These are phyloP conservation scores for Amblyraja radiata DNA, from an alignment of 2,797 vertebrate species.

Conservation along the genomic window DNA sequence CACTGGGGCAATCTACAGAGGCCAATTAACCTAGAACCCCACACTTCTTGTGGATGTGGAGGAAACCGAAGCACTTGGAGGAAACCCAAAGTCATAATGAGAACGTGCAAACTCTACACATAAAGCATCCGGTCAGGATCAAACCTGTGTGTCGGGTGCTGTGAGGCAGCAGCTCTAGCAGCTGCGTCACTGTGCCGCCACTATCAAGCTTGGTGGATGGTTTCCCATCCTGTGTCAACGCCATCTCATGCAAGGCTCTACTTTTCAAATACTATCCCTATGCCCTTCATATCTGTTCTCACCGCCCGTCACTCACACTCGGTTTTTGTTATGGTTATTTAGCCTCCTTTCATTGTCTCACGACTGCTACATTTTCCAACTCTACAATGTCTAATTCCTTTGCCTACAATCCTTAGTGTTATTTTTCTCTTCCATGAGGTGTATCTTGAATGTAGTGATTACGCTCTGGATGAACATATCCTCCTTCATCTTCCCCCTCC, in stretches of 20 bases:
- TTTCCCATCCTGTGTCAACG: background rate
- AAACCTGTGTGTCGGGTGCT: no score
- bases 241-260: background rate
- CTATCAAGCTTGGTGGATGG: background rate
- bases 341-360: background rate
- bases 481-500: background rate
- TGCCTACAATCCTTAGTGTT: background rate
- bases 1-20: no score
- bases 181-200: no score
- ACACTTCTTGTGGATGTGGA: no score
- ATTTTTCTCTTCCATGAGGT: background rate
- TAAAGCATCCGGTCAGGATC: no score
- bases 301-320: background rate
- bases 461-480: background rate
- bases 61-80: no score
- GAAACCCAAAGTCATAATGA: no score
- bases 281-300: background rate
- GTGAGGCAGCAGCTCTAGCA: no score
- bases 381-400: background rate
- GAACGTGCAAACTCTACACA: no score
- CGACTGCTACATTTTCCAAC: no score
- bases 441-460: background rate
- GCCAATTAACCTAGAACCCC: no score
- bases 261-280: background rate
- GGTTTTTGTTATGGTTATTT: background rate